These are phyloP conservation scores for Callyntrura guangdongensis DNA, from an alignment of 2,888 invertebrate genomes.

Conservation along the genomic window DNA sequence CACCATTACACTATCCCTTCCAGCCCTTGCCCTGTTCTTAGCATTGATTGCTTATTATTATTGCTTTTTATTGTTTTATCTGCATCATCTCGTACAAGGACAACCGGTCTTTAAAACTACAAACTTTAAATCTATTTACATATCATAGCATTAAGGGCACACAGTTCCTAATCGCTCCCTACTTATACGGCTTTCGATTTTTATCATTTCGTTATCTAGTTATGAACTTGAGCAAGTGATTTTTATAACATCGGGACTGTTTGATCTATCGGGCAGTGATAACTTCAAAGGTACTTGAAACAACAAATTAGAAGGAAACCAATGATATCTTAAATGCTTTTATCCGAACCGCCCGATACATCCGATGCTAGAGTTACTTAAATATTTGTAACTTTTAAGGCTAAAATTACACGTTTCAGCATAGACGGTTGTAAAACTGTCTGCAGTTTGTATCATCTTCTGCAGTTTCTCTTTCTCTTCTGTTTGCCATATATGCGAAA, in stretches of 20 bases:
- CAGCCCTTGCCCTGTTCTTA: slow-evolving; percentile 56
- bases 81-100: slow-evolving; percentile 63
- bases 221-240: neutral
- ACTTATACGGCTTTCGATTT: neutral
- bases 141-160: neutral
- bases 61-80: slow-evolving; percentile 62
- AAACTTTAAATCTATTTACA: slow-evolving; percentile 50
- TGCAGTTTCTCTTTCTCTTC: no score
- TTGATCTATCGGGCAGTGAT: slow-evolving; percentile 20
- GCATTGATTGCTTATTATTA: slow-evolving; percentile 20
- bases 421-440: no score
- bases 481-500: no score
- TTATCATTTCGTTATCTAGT: neutral
- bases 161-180: neutral
- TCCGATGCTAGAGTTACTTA: no score
- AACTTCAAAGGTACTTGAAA: neutral
- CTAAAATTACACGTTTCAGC: no score
- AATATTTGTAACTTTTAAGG: no score
- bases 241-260: slow-evolving; percentile 36
- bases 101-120: slow-evolving; percentile 59
- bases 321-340: no score
- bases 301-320: slow-evolving; percentile 2
- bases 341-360: no score
- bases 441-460: no score
- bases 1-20: slow-evolving; percentile 39